These are phyloP conservation scores for Cephus nigrinus DNA, from an alignment of 2,888 invertebrate species.

Conservation along the genomic window DNA sequence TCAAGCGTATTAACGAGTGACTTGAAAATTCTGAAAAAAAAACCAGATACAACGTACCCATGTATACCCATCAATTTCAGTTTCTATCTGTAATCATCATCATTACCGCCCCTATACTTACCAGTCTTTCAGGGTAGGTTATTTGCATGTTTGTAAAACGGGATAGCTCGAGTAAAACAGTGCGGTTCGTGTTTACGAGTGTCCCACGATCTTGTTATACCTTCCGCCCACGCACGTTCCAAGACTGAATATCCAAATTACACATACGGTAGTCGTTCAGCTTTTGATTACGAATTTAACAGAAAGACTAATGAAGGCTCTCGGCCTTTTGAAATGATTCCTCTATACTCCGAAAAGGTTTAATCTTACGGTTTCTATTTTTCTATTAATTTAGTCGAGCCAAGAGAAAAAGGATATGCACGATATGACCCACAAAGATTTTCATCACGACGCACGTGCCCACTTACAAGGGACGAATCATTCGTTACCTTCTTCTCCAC, in stretches of 20 bases:
- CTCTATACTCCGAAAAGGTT: neutral
- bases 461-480: neutral
- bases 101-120: neutral
- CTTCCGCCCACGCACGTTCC: neutral
- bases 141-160: neutral
- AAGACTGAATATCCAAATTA: neutral
- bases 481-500: neutral
- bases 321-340: neutral
- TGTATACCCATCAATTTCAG: neutral
- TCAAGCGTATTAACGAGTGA: neutral
- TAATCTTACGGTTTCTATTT: neutral
- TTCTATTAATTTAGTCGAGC: neutral
- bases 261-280: neutral
- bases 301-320: neutral
- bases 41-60: neutral
- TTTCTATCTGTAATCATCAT: neutral
- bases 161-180: neutral
- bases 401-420: neutral
- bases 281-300: neutral
- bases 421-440: neutral
- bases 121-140: neutral
- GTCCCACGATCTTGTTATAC: neutral
- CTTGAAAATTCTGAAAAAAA: neutral
- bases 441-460: neutral
- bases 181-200: neutral